A percentile compares a stretch with the other conserved stretches of the same genome.
phyloP scores from a whole-genome alignment of 2,888 invertebrate species.

The Selenia dentaria region DNA sequence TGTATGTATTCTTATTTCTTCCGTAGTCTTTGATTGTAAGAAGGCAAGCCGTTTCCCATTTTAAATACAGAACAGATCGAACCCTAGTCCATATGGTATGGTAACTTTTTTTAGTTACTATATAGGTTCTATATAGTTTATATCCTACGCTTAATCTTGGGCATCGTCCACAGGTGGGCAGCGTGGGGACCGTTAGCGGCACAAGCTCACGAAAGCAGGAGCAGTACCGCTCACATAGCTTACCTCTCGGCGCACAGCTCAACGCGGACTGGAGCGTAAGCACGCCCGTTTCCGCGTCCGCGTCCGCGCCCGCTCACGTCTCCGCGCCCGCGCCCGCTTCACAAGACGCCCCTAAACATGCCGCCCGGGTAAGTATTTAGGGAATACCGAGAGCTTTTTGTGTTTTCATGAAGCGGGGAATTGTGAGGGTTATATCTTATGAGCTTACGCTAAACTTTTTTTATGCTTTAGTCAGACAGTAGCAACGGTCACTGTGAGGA shows the following conservation, averaged over 20 bases:
- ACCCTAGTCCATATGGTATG: too few species aligned
- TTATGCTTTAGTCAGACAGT: too few species aligned
- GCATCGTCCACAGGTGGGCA: slow-evolving; percentile 28
- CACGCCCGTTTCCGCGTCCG: slow-evolving; percentile 38
- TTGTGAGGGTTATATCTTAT: too few species aligned
- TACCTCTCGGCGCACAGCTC: slow-evolving; percentile 85
- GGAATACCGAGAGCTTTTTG: slow-evolving; percentile 1
- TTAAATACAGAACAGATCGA: too few species aligned
- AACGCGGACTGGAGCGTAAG: slow-evolving; percentile 70
- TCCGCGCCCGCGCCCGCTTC: slow-evolving; percentile 32
- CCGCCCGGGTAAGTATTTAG: slow-evolving; percentile 53
- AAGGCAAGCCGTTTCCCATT: too few species aligned
- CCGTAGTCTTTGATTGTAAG: too few species aligned
- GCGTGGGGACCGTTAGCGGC: slow-evolving; percentile 29
- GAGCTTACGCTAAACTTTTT: too few species aligned
- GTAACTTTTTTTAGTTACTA: too few species aligned
- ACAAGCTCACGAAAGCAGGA: slow-evolving; percentile 58
- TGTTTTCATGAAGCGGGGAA: background rate
- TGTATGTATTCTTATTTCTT: too few species aligned
- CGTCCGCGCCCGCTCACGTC: slow-evolving; percentile 35
- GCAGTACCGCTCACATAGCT: slow-evolving; percentile 86
- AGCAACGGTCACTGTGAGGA: too few species aligned
- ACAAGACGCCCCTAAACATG: slow-evolving; percentile 58
- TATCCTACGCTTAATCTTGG: too few species aligned
- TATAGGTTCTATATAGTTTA: too few species aligned